Evolutionary conservation across 2,888 invertebrate genomes (phyloP), one percentile per base, ranked within the genome.

Genomic region (Acronicta leporina): DNA sequence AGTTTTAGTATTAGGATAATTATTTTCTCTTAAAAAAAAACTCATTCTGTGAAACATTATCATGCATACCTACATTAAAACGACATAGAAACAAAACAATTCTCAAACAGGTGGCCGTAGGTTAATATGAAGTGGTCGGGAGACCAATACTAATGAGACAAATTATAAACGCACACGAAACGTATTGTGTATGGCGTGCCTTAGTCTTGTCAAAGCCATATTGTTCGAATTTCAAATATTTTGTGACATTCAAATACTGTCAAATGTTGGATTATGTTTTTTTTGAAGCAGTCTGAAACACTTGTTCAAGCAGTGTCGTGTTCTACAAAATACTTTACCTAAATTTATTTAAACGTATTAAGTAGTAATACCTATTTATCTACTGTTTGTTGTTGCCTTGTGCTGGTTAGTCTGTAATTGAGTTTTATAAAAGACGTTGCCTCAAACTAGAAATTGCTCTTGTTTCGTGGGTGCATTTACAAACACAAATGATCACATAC

Each of bases 61-160:
- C 20, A 20, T 20, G 20, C 4, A 5, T 57, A 59, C 45, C 15
- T 20, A 55, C 25, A 43, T 51, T 63, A 53, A 63, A 63, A 63
- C 50, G 66, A 56, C 38, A 38, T 66, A 54, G 33, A 42, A 61
- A 64, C 53, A 58, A 42, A 69, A 78, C 69, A 79, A 77, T 75
- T 68, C 56, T 51, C 55, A 60, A 48, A 61, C 62, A 71, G 66
- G 63, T 75, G 69, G 69, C 62, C 54, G 64, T 50, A 73, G 68
- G 65, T 75, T 75, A 73, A 67, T 58, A 67, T 56, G 68, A 65
- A 60, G 56, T 43, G 53, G 46, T 66, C 55, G 54, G 51, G 68
- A 63, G 62, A 52, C 68, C 68, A 73, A 77, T 75, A 82, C 76
- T 75, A 80, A 82, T 78, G 79, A 77, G 74, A 58, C 58, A 55